These are phyloP conservation scores for Dunckerocampus dactyliophorus DNA, from an alignment of 2,113 vertebrate genomes.

Conservation along the genomic window DNA sequence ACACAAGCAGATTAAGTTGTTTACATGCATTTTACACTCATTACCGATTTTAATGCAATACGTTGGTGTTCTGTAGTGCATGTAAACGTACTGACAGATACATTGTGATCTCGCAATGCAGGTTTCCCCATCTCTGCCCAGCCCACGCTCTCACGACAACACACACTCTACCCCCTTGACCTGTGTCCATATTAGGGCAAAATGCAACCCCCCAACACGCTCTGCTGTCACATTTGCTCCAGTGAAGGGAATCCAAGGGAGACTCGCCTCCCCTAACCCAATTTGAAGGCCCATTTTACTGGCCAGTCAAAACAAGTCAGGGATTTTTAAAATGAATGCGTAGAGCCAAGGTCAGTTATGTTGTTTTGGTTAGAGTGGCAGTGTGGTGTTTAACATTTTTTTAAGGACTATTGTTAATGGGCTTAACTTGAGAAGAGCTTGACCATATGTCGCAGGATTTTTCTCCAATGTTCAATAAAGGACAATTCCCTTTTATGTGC, in stretches of 20 bases:
- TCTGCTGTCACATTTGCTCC: conserved; percentile 63
- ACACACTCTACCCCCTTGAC: conserved; percentile 20
- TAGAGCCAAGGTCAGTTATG: conserved; percentile 4
- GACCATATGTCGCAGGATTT: conserved; percentile 13
- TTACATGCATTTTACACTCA: too few relatives aligned
- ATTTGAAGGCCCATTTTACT: conserved; percentile 48
- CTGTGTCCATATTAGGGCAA: conserved; percentile 67
- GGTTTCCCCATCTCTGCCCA: conserved; percentile 41
- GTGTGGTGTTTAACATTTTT: conserved; percentile 4
- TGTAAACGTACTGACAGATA: background rate
- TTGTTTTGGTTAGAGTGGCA: conserved; percentile 12
- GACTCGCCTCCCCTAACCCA: conserved; percentile 54
- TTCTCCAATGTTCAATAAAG: too few relatives aligned
- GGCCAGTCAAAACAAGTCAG: conserved; percentile 41
- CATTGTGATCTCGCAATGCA: conserved; percentile 53
- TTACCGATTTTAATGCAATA: too few relatives aligned
- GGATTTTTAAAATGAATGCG: conserved; percentile 47
- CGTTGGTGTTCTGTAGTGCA: too few relatives aligned
- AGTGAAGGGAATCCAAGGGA: conserved; percentile 50
- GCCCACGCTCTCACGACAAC: conserved; percentile 27
- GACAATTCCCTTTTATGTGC: too few relatives aligned
- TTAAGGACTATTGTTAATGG: conserved; percentile 6
- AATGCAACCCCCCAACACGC: conserved; percentile 50
- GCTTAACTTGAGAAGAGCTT: conserved; percentile 21
- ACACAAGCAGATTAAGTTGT: too few relatives aligned